These are phyloP conservation scores for Netta rufina DNA, from an alignment of 2,797 vertebrate species.

Conservation along the genomic window DNA sequence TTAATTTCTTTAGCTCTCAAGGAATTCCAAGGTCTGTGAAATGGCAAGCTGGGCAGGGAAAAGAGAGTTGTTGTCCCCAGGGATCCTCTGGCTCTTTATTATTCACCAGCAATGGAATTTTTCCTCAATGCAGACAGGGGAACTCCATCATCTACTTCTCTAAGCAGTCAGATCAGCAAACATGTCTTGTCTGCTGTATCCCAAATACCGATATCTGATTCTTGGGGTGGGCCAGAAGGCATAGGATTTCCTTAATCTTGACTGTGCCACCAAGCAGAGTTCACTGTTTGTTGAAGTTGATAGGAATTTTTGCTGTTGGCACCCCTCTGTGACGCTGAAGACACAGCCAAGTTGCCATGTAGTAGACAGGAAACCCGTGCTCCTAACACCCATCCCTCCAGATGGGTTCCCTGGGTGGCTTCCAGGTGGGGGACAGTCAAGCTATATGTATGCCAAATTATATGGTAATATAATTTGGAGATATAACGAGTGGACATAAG, in stretches of 20 bases:
- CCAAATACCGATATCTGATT: background rate
- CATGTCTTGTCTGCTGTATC: fast-evolving
- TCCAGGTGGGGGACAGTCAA: background rate
- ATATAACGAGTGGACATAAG: background rate
- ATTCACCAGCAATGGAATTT: background rate
- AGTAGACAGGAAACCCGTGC: background rate
- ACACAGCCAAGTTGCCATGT: background rate
- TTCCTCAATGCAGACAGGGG: background rate
- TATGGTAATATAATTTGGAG: too few species aligned
- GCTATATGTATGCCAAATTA: fast-evolving
- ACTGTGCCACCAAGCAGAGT: background rate
- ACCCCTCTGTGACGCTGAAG: background rate
- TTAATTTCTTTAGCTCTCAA: conserved; percentile 44
- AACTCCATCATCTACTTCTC: background rate
- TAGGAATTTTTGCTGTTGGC: background rate
- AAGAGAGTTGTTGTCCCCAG: background rate
- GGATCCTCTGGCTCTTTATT: background rate
- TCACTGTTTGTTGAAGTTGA: background rate
- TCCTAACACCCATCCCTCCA: background rate
- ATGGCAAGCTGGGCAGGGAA: background rate
- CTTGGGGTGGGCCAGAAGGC: background rate
- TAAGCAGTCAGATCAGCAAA: background rate
- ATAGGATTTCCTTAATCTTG: background rate
- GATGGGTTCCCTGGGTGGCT: background rate
- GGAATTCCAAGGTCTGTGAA: conserved; percentile 43